Conservation (phyloP, 1,140 invertebrate genomes). For the Rhagoletis zephyria region DNA sequence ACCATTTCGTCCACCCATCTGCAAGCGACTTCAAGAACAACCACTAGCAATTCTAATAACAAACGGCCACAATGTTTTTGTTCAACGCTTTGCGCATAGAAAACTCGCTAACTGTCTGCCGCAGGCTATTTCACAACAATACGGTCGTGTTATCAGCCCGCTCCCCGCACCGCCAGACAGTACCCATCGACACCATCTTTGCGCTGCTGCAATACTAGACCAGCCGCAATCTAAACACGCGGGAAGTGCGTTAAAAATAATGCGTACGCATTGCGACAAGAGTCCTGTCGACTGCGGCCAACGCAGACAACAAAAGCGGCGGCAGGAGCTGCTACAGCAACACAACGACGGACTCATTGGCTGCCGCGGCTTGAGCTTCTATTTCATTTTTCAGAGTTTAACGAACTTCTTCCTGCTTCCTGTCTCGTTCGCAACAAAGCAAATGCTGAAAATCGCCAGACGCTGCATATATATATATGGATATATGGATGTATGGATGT, state of each 20-base stretch:
- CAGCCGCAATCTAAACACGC: background rate
- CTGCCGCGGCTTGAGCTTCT: background rate
- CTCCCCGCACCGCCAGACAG: conserved; percentile 41
- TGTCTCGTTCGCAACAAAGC: background rate
- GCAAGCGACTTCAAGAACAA: background rate
- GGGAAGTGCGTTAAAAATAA: conserved; percentile 41
- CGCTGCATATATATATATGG: background rate
- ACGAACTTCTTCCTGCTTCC: conserved; percentile 47
- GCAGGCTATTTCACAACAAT: conserved; percentile 35
- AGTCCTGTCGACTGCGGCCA: conserved; percentile 15
- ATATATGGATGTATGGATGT: too few species aligned
- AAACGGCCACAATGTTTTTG: conserved; percentile 2
- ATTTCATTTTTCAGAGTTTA: conserved; percentile 28
- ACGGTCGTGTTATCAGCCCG: background rate
- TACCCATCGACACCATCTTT: background rate
- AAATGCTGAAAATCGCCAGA: conserved; percentile 4
- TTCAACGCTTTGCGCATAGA: background rate
- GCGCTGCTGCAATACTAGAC: background rate
- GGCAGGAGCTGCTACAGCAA: background rate
- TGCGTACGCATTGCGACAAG: conserved; percentile 44
- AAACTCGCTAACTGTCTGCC: background rate
- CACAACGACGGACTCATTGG: background rate
- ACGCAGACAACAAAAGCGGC: background rate
- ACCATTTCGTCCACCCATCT: background rate
- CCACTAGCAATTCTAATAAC: conserved; percentile 28